phyloP scores from a whole-genome alignment of 2,888 invertebrate species.

The Cepaea hortensis region DNA sequence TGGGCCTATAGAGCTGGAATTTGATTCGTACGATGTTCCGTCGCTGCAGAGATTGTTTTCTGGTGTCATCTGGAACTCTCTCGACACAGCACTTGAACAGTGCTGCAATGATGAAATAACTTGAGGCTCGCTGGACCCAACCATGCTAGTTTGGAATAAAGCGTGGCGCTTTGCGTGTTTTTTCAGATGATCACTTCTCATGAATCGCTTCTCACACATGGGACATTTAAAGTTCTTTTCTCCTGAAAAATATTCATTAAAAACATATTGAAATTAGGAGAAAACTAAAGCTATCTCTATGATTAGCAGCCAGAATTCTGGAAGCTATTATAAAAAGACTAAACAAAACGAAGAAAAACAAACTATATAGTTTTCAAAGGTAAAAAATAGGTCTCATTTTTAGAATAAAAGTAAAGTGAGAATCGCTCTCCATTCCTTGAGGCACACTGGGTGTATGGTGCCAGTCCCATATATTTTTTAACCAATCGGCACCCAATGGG shows the following conservation, averaged over 20 bases:
- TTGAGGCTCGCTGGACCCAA: slow-evolving; percentile 56
- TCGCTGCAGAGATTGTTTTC: slow-evolving; percentile 36
- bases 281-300: no score
- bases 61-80: not conserved
- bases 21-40: slow-evolving; percentile 39
- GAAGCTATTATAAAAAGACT: no score
- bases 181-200: slow-evolving; percentile 83
- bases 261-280: not conserved
- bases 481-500: no score
- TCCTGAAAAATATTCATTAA: slow-evolving; percentile 73
- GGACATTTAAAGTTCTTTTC: slow-evolving; percentile 83
- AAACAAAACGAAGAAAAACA: no score
- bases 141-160: slow-evolving; percentile 80
- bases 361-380: no score
- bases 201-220: slow-evolving; percentile 82
- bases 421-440: no score
- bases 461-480: no score
- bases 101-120: slow-evolving; percentile 16
- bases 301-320: no score
- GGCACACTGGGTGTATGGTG: no score
- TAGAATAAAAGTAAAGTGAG: no score
- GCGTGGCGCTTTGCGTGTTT: slow-evolving; percentile 82
- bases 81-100: not conserved
- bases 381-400: no score
- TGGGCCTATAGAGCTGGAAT: slow-evolving; percentile 30